Evolutionary conservation across 2,113 vertebrate genomes (phyloP).

Genomic region (Panthera leo): DNA sequence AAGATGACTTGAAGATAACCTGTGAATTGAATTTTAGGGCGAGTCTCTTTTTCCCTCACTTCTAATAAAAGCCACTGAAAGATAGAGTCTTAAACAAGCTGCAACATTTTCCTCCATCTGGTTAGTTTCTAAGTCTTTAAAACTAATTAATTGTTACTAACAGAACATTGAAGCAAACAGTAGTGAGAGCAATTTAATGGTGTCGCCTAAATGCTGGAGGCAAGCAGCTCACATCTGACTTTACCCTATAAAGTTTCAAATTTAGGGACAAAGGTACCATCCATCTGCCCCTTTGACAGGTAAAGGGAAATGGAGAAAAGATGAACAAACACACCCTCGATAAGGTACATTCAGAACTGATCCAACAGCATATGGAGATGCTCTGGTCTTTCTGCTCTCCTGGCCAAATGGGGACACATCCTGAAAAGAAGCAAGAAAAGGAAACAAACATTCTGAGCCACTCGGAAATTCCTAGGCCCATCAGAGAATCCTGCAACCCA

Average conservation of each 20-base stretch:
- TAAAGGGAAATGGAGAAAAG: not conserved
- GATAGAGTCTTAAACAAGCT: not conserved
- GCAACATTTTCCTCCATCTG: not conserved
- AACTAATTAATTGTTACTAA: slow-evolving; percentile 39
- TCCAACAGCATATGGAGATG: not conserved
- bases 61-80: slow-evolving; percentile 17
- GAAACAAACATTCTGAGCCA: not conserved
- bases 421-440: not conserved
- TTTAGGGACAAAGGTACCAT: not conserved
- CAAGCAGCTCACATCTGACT: not conserved
- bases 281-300: not conserved
- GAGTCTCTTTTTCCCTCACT: slow-evolving; percentile 5
- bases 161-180: not conserved
- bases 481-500: not conserved
- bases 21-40: not conserved
- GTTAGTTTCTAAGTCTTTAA: slow-evolving; percentile 45
- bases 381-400: not conserved
- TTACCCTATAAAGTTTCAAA: not conserved
- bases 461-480: not conserved
- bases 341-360: not conserved
- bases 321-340: not conserved
- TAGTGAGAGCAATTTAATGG: not conserved
- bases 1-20: not conserved
- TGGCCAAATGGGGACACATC: not conserved
- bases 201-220: not conserved